Evolutionary conservation across 37 sponge, comb jelly and placozoan species (phyloP).

Genomic region (Halichondria panicea): DNA sequence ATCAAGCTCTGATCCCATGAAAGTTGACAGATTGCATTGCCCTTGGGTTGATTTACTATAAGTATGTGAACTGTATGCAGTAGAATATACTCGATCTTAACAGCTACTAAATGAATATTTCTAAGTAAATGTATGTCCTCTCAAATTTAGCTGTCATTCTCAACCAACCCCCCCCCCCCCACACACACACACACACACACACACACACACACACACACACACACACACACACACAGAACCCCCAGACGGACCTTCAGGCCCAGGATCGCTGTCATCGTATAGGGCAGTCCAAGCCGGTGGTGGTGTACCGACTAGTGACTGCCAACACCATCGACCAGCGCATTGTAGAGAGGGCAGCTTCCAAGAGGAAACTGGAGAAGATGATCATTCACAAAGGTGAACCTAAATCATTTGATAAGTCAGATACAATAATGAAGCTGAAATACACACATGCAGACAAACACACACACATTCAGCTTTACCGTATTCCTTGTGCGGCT

Average conservation of each 20-base stretch:
- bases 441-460: too few relatives aligned
- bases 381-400: conserved; percentile 92
- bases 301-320: conserved; percentile 86
- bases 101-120: too few relatives aligned
- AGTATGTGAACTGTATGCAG: not conserved
- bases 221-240: conserved; percentile 80
- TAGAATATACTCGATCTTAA: too few relatives aligned
- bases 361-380: conserved; percentile 89
- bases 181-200: not conserved
- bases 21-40: not conserved
- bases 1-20: not conserved
- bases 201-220: not conserved
- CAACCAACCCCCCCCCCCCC: conserved; percentile 11
- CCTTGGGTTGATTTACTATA: not conserved
- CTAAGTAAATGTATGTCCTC: not conserved
- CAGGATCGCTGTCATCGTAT: conserved; percentile 93
- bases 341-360: conserved; percentile 86
- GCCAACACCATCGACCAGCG: conserved; percentile 93
- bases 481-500: too few relatives aligned
- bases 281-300: conserved; percentile 88
- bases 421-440: not conserved
- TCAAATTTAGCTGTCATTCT: not conserved
- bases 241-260: conserved; percentile 91
- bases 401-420: not conserved
- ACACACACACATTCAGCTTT: too few relatives aligned